phyloP scores from a whole-genome alignment of 2,113 vertebrate species.

The Proterorhinus semilunaris region DNA sequence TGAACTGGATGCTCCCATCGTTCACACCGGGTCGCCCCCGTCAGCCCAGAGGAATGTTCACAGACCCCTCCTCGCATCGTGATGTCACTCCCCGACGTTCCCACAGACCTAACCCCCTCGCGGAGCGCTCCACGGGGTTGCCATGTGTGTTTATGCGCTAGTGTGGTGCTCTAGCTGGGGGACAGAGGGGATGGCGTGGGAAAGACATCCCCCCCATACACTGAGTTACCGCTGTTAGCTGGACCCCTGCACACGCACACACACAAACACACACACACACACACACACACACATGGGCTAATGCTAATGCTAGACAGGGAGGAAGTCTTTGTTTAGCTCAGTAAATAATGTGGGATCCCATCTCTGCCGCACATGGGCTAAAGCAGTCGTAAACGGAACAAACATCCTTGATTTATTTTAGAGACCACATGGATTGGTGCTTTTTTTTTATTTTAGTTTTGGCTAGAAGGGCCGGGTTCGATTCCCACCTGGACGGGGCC shows the following conservation, averaged over 20 bases:
- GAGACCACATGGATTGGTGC: not conserved
- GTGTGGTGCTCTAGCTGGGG: constrained; percentile 17
- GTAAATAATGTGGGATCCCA: constrained; percentile 46
- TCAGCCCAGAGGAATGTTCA: constrained; percentile 38
- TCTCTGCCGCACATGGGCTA: not conserved
- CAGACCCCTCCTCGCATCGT: constrained; percentile 23
- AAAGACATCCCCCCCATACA: constrained; percentile 57
- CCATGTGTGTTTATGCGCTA: constrained; percentile 18
- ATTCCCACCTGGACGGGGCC: too few relatives aligned
- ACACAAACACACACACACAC: constrained; percentile 23
- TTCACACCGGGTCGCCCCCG: constrained; percentile 34
- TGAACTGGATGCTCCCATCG: constrained; percentile 32
- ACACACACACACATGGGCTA: constrained; percentile 11
- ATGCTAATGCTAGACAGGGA: constrained; percentile 31
- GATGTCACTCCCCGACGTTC: constrained; percentile 54
- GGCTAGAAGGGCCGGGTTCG: too few relatives aligned
- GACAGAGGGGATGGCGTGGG: constrained; percentile 58
- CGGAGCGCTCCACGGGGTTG: constrained; percentile 25
- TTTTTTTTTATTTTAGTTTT: too few relatives aligned
- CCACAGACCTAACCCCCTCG: constrained; percentile 25
- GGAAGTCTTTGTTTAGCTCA: constrained; percentile 56
- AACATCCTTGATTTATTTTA: too few relatives aligned
- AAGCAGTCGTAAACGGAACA: not conserved
- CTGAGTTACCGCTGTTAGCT: not conserved
- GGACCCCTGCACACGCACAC: not conserved